Base-by-base conservation (phyloP, 1,140 invertebrate genomes). In the Eriosoma lanigerum region DNA sequence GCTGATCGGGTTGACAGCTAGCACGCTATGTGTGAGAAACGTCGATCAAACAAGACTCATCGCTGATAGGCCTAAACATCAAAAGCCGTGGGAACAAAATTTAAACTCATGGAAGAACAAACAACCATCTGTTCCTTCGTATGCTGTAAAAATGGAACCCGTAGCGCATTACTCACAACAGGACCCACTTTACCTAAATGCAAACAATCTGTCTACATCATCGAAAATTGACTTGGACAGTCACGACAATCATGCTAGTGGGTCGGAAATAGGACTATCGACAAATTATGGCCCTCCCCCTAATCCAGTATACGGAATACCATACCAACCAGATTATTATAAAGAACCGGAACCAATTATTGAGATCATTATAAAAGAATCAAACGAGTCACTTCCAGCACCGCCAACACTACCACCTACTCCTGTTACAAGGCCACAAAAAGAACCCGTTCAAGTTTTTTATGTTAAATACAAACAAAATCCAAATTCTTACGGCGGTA, bases 361-460 rank as follows among this genome's bases (percentile, higher is more conserved):
- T 81, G 94, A 95, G 86, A 95, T 95, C 82, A 95, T 95, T 76
- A 94, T 95, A 70, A 94, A 94, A 84, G 94, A 95, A 86, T 94
- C 93, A 0, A 95, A 95, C 84, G 92, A 94, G 82, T 89, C 92
- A 0, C 84, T 94, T 5, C 92, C 93, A 0, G 88, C 90, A 5
- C 89, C 90, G n/a, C 90, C 89, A 0, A 87, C 88, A 8, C 82
- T 81, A 3, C 83, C 84, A 9, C 85, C 85, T 0, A 46, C 50
- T 13, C 52, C 76, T 10, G n/a, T 72, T 26, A 85, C 88, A 9
- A 86, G 88, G 2, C 86, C 88, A 0, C 85, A 86, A 24, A 68
- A 84, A 54, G 85, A 85, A 81, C 93, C 93, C 17, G 92, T 95
- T 64, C 93, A 95, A 83, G 94, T 95, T 4, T 95, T 94, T 84